A percentile compares a stretch with the other conserved stretches of the same genome.
Conservation (phyloP, 1,140 invertebrate species). For the Scaptomyza montana region DNA sequence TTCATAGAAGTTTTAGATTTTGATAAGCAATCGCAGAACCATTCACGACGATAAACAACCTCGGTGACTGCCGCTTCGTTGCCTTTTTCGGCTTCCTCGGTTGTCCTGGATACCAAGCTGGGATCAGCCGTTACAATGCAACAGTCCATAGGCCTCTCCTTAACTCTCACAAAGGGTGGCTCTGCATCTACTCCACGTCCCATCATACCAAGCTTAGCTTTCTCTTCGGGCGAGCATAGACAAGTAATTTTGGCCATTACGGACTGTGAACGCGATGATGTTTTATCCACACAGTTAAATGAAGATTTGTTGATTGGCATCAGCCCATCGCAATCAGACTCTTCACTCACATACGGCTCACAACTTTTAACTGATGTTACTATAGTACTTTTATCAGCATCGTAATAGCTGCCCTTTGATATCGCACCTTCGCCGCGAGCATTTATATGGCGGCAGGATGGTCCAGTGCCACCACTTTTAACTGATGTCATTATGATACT, state of each 20-base stretch:
- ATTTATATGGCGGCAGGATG: too few species aligned
- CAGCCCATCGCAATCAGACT: neutral
- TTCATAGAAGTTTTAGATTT: conserved; percentile 6
- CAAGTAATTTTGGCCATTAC: conserved; percentile 59
- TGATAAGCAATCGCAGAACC: conserved; percentile 16
- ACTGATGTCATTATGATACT: conserved; percentile 5
- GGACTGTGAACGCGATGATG: conserved; percentile 55
- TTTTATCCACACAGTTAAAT: conserved; percentile 35
- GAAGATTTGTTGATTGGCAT: conserved; percentile 18
- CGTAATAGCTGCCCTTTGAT: neutral
- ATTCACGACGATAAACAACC: neutral
- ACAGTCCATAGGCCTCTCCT: conserved; percentile 29
- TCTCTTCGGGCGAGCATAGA: conserved; percentile 34
- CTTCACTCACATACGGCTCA: neutral
- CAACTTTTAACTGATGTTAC: conserved; percentile 1
- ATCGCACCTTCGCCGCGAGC: too few species aligned
- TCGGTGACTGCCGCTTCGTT: neutral
- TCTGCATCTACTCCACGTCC: neutral
- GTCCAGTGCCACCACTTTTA: neutral
- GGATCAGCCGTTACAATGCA: neutral
- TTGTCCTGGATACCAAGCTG: neutral
- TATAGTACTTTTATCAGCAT: conserved; percentile 5
- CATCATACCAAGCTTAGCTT: neutral
- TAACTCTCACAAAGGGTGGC: conserved; percentile 28
- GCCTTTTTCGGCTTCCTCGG: neutral